Conservation (phyloP, 2,797 vertebrate genomes). For the Esox lucius region DNA sequence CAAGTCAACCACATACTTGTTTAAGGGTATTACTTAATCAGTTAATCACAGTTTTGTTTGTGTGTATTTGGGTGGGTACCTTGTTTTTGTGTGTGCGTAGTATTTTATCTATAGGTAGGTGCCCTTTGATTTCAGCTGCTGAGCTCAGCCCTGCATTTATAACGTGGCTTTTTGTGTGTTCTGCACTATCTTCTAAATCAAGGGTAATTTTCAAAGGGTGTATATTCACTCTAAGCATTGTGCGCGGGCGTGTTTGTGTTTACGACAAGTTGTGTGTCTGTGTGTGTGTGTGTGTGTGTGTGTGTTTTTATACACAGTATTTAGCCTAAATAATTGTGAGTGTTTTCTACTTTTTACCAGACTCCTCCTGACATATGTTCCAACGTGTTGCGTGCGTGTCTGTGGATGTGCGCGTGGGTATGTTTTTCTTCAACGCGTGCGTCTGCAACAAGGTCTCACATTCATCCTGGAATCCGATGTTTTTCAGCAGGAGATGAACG, state of each 20-base stretch:
- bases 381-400: not conserved
- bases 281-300: not conserved
- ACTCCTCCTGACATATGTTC: slow-evolving; percentile 6
- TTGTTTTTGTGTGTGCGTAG: not conserved
- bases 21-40: not conserved
- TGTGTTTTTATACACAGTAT: not conserved
- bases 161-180: not conserved
- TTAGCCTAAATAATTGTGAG: too few species aligned
- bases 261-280: not conserved
- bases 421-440: not conserved
- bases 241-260: not conserved
- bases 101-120: not conserved
- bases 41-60: not conserved
- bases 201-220: not conserved
- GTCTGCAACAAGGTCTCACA: too few species aligned
- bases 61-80: not conserved
- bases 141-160: not conserved
- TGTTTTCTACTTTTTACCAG: not conserved
- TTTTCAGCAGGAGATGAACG: too few species aligned
- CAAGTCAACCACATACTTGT: not conserved
- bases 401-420: slow-evolving; percentile 5
- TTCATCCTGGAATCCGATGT: too few species aligned
- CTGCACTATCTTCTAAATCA: not conserved
- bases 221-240: not conserved
- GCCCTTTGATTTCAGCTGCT: not conserved